phyloP scores from a whole-genome alignment of 2,113 vertebrate genomes.

The Lepus timidus region DNA sequence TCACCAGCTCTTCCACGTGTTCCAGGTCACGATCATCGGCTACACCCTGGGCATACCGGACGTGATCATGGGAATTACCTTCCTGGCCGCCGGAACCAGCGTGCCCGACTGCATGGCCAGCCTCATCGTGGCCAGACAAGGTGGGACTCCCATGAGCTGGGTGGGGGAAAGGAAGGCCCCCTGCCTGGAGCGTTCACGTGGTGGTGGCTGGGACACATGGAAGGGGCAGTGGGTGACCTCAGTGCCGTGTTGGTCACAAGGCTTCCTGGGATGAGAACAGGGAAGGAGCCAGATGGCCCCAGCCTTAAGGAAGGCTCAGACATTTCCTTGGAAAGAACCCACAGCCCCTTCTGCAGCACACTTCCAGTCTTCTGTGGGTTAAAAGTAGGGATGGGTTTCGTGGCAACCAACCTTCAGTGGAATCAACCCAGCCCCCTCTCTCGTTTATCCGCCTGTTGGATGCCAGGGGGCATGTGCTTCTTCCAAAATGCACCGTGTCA shows the following conservation, averaged over 20 bases:
- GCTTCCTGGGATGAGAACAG: background rate
- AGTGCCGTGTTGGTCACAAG: background rate
- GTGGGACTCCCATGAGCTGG: constrained; percentile 81
- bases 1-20: constrained; percentile 60
- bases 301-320: background rate
- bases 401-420: background rate
- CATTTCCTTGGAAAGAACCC: accelerated
- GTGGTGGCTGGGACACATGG: background rate
- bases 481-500: background rate
- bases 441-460: background rate
- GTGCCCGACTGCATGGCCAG: constrained; percentile 99
- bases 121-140: constrained; percentile 98
- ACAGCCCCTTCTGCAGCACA: background rate
- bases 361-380: background rate
- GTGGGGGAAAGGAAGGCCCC: background rate
- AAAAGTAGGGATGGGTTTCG: background rate
- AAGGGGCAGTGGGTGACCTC: background rate
- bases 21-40: constrained; percentile 97
- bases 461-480: background rate
- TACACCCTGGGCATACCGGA: constrained; percentile 98
- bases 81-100: constrained; percentile 97
- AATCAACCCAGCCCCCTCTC: background rate
- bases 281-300: background rate
- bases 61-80: constrained; percentile 99
- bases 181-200: too few relatives aligned